Evolutionary conservation across 2,888 invertebrate genomes (phyloP).

Genomic region (Prionchulus punctatus): DNA sequence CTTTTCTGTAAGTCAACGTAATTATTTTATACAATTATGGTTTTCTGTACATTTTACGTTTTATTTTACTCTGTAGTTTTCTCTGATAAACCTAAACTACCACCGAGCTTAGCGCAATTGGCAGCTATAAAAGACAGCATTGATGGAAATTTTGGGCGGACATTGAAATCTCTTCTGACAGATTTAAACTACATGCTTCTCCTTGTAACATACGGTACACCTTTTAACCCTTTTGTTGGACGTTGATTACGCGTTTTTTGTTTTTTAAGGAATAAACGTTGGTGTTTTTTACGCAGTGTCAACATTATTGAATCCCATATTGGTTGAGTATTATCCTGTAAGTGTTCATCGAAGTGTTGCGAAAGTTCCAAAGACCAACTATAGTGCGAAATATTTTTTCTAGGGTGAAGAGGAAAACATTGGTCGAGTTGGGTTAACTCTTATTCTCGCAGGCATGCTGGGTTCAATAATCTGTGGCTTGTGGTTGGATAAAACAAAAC

Average conservation of each 20-base stretch:
- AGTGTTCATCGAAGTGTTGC: too few species aligned
- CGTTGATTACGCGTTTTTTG: too few species aligned
- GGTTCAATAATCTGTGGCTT: conserved; percentile 81
- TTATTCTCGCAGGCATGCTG: conserved; percentile 77
- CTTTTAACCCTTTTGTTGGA: not conserved
- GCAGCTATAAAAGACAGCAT: too few species aligned
- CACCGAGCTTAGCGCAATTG: too few species aligned
- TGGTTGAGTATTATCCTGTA: conserved; percentile 63
- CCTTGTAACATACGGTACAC: conserved; percentile 30
- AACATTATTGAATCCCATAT: conserved; percentile 74
- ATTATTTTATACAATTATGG: too few species aligned
- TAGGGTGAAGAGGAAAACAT: conserved; percentile 57
- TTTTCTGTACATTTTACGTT: too few species aligned
- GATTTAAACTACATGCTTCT: conserved; percentile 30
- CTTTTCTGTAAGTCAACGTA: too few species aligned
- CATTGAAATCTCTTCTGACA: too few species aligned
- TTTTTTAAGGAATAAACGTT: conserved; percentile 72
- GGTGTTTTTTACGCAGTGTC: conserved; percentile 94
- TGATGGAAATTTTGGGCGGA: too few species aligned
- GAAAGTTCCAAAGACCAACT: too few species aligned
- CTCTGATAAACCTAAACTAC: too few species aligned
- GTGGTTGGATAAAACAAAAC: conserved; percentile 74
- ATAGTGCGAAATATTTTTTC: conserved; percentile 21
- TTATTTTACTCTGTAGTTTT: too few species aligned
- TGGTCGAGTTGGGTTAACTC: conserved; percentile 73